phyloP scores from a whole-genome alignment of 2,888 invertebrate genomes.

The Priocnemis perturbator region DNA sequence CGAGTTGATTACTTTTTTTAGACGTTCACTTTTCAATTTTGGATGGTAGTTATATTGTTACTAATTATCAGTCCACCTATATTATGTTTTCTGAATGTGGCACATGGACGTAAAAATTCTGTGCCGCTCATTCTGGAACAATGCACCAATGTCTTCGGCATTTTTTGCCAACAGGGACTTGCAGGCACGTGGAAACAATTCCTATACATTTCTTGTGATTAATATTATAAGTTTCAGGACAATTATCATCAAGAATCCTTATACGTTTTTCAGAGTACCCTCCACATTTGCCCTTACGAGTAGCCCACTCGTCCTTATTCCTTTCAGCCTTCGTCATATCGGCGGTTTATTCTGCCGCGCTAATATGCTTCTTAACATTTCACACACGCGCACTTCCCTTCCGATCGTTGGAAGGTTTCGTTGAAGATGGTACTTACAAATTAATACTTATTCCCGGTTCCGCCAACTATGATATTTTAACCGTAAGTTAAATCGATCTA shows the following conservation, averaged over 20 bases:
- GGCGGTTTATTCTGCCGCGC: slow-evolving; percentile 49
- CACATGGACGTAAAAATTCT: neutral
- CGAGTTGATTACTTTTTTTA: neutral
- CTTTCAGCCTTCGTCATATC: slow-evolving; percentile 41
- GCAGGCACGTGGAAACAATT: slow-evolving; percentile 36
- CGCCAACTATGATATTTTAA: slow-evolving; percentile 42
- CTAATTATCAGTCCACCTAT: neutral
- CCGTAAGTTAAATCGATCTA: slow-evolving; percentile 32
- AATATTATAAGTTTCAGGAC: too few species aligned
- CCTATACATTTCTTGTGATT: neutral
- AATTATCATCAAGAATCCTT: neutral
- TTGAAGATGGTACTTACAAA: slow-evolving; percentile 42
- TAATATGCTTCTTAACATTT: slow-evolving; percentile 52
- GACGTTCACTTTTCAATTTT: neutral
- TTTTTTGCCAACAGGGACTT: slow-evolving; percentile 63
- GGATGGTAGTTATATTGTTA: neutral
- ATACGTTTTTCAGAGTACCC: slow-evolving; percentile 36
- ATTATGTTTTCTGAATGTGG: neutral
- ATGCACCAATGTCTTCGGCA: slow-evolving; percentile 55
- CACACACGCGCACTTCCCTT: slow-evolving; percentile 35
- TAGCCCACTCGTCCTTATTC: slow-evolving; percentile 45
- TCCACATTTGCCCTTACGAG: slow-evolving; percentile 30
- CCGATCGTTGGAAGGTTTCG: slow-evolving; percentile 35
- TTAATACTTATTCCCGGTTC: slow-evolving; percentile 32
- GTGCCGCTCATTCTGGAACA: slow-evolving; percentile 38